Percentiles rank a stretch among this genome's conserved stretches.
These are phyloP conservation scores for Lithophane semibrunnea DNA, from an alignment of 2,888 invertebrate genomes.

Conservation along the genomic window DNA sequence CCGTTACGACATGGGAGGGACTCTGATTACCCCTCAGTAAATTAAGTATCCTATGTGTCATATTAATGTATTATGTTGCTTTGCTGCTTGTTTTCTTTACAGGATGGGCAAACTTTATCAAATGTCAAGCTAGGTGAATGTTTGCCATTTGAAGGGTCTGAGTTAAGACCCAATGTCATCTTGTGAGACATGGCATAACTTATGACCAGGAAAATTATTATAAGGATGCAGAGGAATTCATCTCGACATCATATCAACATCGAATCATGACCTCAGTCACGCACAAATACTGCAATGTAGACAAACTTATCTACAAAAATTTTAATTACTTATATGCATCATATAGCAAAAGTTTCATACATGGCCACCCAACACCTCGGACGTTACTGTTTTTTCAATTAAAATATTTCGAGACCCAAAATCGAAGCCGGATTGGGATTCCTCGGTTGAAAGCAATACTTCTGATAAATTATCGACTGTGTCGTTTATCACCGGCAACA, in stretches of 20 bases:
- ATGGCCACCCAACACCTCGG: conserved; percentile 30
- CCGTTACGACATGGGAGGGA: conserved; percentile 49
- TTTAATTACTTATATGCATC: conserved; percentile 18
- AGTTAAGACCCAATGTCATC: conserved; percentile 18
- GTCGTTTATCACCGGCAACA: conserved; percentile 66
- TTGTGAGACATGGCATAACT: not conserved
- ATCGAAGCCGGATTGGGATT: conserved; percentile 57
- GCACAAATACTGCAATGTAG: not conserved
- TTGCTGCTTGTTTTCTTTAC: conserved; percentile 37
- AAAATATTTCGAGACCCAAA: conserved; percentile 57
- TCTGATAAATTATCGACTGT: conserved; percentile 66
- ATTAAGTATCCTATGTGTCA: conserved; percentile 57
- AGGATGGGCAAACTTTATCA: conserved; percentile 50
- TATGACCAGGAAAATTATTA: conserved; percentile 21
- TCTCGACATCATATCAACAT: not conserved
- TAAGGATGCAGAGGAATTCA: not conserved
- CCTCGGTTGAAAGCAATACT: conserved; percentile 66
- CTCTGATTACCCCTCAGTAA: conserved; percentile 51
- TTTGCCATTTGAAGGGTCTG: conserved; percentile 10
- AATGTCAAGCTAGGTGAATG: conserved; percentile 29
- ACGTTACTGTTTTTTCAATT: conserved; percentile 59
- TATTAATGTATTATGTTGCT: conserved; percentile 47
- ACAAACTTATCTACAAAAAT: conserved; percentile 26
- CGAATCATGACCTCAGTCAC: not conserved
- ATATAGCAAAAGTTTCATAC: conserved; percentile 33